Evolutionary conservation across 2,113 vertebrate species (phyloP), one percentile per base, ranked within the genome.

Genomic region (Paralichthys olivaceus): DNA sequence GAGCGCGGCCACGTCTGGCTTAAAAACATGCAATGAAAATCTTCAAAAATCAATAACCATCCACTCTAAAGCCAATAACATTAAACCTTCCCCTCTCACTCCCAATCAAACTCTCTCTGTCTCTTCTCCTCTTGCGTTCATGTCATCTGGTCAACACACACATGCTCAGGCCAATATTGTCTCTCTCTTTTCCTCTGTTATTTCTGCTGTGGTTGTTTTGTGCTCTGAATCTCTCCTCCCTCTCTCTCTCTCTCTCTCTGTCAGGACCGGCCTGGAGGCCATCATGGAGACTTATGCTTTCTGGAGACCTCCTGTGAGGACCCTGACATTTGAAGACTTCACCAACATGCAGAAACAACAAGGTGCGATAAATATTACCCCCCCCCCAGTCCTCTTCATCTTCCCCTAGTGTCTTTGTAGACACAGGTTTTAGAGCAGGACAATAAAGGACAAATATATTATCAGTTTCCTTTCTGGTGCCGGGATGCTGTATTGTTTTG

Each of bases 261-360:
- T 64, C 90, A 99, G 98, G 91, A 99, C 98, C 0, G 98, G 98
- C 45, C 94, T 99, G 91, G 98, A 99, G 95, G 98, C 98, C 29
- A 99, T 99, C 87, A 99, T 99, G 98, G 98, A 99, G 94, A 99
- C 97, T 2, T 99, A 99, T 0, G 98, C 98, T 0, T 99, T 99
- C 91, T 99, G 98, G 98, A 99, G 98, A 94, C 98, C 98, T 55
- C 98, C 98, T 0, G 97, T 99, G 73, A 96, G 98, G 85, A 99
- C 98, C 0, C 96, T 99, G 66, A 98, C 98, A 0, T 99, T 99
- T 57, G 98, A 99, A 79, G 98, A 99, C 91, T 99, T 99, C 94
- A 99, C 97, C 68, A 97, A 96, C 85, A 98, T 99, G 97, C 98
- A 99, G 87, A 99, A 99, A 74, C 97, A 99, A 87, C 98, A 98